Conservation (phyloP, 1,140 invertebrate genomes). For the Tetragnatha versicolor region DNA sequence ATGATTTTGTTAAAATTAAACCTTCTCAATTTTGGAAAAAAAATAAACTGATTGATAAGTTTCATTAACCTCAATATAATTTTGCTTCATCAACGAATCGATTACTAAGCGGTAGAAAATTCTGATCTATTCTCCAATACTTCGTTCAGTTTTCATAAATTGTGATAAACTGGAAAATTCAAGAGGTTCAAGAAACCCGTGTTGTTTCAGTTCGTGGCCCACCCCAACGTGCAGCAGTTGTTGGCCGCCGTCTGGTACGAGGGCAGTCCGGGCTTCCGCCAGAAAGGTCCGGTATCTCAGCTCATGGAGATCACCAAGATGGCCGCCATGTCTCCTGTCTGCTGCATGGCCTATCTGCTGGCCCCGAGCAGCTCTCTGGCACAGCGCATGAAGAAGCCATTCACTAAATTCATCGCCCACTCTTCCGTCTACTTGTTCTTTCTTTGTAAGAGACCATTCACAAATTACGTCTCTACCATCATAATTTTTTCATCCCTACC, state of each 20-base stretch:
- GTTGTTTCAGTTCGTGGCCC: slow-evolving; percentile 93
- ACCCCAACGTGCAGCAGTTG: slow-evolving; percentile 91
- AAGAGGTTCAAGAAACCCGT: too few species aligned
- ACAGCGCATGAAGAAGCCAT: slow-evolving; percentile 86
- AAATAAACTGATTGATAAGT: too few species aligned
- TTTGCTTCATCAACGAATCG: too few species aligned
- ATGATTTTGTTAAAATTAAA: too few species aligned
- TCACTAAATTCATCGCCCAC: slow-evolving; percentile 93
- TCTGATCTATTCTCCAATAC: too few species aligned
- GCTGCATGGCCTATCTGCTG: slow-evolving; percentile 85
- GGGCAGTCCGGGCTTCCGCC: slow-evolving; percentile 84
- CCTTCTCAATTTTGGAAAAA: too few species aligned
- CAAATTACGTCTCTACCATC: too few species aligned
- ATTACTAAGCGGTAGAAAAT: too few species aligned
- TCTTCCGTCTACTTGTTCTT: slow-evolving; percentile 88
- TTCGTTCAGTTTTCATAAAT: too few species aligned
- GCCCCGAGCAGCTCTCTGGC: slow-evolving; percentile 80
- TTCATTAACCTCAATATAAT: too few species aligned
- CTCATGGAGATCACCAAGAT: slow-evolving; percentile 79
- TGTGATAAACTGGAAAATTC: too few species aligned
- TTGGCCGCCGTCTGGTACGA: slow-evolving; percentile 92
- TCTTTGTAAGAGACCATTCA: slow-evolving; percentile 88
- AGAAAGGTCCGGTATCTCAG: slow-evolving; percentile 78
- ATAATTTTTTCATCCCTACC: too few species aligned
- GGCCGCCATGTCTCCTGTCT: slow-evolving; percentile 84